Evolutionary conservation across 2,797 vertebrate species (phyloP).

Genomic region (Melopsittacus undulatus): DNA sequence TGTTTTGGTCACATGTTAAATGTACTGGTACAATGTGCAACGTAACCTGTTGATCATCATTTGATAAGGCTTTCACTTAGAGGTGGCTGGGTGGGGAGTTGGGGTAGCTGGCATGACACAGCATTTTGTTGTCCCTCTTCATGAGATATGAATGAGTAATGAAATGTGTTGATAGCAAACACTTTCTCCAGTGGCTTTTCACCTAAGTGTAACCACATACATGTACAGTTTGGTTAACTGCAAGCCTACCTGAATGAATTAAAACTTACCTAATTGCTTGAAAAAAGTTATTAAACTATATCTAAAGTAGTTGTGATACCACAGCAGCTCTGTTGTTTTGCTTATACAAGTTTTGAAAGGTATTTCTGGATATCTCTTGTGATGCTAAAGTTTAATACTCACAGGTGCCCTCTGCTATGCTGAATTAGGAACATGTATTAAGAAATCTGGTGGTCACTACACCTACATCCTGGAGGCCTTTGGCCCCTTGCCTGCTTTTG

Average conservation of each 20-base stretch:
- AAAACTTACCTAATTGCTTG: background rate
- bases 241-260: background rate
- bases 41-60: background rate
- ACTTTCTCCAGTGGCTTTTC: background rate
- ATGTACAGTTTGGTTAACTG: background rate
- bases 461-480: slow-evolving; percentile 94
- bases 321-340: background rate
- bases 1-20: background rate
- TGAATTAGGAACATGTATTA: slow-evolving; percentile 93
- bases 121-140: background rate
- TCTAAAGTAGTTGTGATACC: background rate
- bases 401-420: slow-evolving; percentile 94
- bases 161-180: background rate
- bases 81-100: background rate
- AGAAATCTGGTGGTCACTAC: slow-evolving; percentile 97
- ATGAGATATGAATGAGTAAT: background rate
- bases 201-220: background rate
- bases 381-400: background rate
- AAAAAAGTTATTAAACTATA: background rate
- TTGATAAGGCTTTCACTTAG: background rate
- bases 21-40: background rate
- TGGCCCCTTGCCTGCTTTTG: slow-evolving; percentile 90
- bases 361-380: background rate
- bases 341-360: background rate
- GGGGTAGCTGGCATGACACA: background rate